Evolutionary conservation across 1,140 invertebrate genomes (phyloP).

Genomic region (Steinernema feltiae): DNA sequence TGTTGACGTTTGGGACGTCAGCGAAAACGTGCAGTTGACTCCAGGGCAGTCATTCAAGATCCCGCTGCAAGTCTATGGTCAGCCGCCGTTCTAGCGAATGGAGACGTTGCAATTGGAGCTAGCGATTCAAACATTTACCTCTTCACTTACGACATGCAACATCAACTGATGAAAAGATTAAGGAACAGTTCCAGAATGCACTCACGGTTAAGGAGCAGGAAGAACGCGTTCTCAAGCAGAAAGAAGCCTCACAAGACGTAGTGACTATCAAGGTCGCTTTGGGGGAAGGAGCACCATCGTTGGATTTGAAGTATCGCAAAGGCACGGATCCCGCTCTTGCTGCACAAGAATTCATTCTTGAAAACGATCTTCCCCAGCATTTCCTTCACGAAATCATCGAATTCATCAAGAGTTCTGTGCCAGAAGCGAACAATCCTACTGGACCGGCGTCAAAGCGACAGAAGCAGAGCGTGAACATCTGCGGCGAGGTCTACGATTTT

Average conservation of each 20-base stretch:
- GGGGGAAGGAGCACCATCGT: conserved; percentile 73
- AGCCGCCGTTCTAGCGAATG: conserved; percentile 72
- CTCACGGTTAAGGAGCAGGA: conserved; percentile 64
- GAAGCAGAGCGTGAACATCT: conserved; percentile 22
- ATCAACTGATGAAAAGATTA: conserved; percentile 65
- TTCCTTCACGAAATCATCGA: conserved; percentile 42
- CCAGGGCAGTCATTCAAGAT: conserved; percentile 70
- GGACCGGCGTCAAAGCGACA: conserved; percentile 28
- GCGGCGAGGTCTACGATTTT: conserved; percentile 75
- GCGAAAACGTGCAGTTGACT: conserved; percentile 43
- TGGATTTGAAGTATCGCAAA: conserved; percentile 87
- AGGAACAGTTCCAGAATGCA: conserved; percentile 62
- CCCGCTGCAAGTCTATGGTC: conserved; percentile 80
- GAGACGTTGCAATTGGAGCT: conserved; percentile 79
- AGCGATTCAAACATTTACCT: conserved; percentile 78
- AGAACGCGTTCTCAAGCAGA: not conserved
- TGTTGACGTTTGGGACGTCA: conserved; percentile 72
- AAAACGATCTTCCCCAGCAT: conserved; percentile 35
- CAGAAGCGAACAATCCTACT: conserved; percentile 25
- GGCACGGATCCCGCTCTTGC: conserved; percentile 67
- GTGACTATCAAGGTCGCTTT: conserved; percentile 75
- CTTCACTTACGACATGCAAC: conserved; percentile 73
- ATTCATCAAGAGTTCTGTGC: conserved; percentile 39
- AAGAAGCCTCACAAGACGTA: conserved; percentile 20
- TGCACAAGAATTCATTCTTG: conserved; percentile 66